phyloP scores from a whole-genome alignment of 2,797 vertebrate species.

The Enteromius anoplus region DNA sequence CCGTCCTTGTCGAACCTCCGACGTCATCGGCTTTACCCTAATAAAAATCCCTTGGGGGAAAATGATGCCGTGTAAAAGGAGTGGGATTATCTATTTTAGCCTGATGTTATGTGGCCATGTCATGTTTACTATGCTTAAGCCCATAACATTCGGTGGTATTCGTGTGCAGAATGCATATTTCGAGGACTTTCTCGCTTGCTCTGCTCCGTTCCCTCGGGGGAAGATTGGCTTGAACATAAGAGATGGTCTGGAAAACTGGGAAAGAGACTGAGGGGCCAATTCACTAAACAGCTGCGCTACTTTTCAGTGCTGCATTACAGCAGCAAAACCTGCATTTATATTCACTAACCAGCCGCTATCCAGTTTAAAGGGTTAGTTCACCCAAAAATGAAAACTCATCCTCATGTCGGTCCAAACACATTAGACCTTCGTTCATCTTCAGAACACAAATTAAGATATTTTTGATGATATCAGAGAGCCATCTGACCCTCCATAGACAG shows the following conservation, averaged over 20 bases:
- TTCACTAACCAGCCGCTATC: neutral
- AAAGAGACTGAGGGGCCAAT: slow-evolving; percentile 20
- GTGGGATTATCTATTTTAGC: slow-evolving; percentile 39
- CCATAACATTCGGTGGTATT: slow-evolving; percentile 25
- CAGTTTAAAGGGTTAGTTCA: no score
- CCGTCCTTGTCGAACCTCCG: slow-evolving; percentile 28
- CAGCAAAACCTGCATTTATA: neutral
- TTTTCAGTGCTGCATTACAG: slow-evolving; percentile 6
- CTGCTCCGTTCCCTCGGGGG: slow-evolving; percentile 36
- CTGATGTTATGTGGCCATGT: slow-evolving; percentile 25
- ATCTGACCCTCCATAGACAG: no score
- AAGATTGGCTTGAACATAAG: slow-evolving; percentile 44
- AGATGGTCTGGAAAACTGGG: slow-evolving; percentile 40
- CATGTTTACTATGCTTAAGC: slow-evolving; percentile 12
- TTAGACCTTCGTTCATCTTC: no score
- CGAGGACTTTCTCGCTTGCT: slow-evolving; percentile 38
- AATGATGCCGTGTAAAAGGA: slow-evolving; percentile 27
- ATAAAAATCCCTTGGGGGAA: slow-evolving; percentile 23
- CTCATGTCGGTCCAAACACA: no score
- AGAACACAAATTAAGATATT: no score
- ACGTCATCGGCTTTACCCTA: slow-evolving; percentile 28
- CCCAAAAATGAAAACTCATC: no score
- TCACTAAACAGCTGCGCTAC: slow-evolving; percentile 37
- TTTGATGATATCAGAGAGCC: no score
- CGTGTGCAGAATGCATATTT: slow-evolving; percentile 30